A percentile compares a stretch with the other conserved stretches of the same genome.
Evolutionary conservation across 2,797 vertebrate species (phyloP).

Genomic region (Tamandua tetradactyla): DNA sequence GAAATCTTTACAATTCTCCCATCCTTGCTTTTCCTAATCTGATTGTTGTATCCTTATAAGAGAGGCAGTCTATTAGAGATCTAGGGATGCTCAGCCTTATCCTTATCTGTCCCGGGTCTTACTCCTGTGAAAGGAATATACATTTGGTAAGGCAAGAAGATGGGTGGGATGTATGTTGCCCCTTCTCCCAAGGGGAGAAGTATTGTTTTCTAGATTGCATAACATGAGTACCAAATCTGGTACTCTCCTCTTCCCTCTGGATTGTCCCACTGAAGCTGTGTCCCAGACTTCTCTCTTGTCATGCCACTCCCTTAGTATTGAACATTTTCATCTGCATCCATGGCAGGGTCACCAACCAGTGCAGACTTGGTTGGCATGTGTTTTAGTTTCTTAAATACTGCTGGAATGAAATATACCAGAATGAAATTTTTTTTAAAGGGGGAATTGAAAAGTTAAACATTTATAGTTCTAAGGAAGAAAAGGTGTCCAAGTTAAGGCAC

Average conservation of each 20-base stretch:
- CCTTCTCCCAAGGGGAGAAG: neutral
- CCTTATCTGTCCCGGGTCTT: slow-evolving; percentile 16
- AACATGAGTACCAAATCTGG: neutral
- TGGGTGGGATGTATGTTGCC: neutral
- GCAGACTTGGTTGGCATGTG: neutral
- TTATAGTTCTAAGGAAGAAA: too few species aligned
- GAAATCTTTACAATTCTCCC: neutral
- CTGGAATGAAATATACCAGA: too few species aligned
- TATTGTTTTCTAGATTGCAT: slow-evolving; percentile 32
- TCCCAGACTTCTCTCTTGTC: neutral
- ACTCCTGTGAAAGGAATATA: neutral
- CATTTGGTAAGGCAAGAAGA: neutral
- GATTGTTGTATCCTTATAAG: slow-evolving; percentile 8
- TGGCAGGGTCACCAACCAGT: slow-evolving; percentile 24
- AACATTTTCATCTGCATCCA: neutral
- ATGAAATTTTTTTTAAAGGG: too few species aligned
- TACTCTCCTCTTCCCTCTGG: neutral
- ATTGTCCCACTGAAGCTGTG: neutral
- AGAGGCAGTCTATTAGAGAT: slow-evolving; percentile 44
- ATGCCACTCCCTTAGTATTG: neutral
- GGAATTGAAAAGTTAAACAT: too few species aligned
- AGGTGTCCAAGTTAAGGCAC: too few species aligned
- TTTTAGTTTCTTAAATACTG: too few species aligned
- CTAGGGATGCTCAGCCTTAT: slow-evolving; percentile 47
- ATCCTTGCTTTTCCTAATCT: neutral